phyloP scores from a whole-genome alignment of 1,140 invertebrate species.

The Mylabris phalerata region DNA sequence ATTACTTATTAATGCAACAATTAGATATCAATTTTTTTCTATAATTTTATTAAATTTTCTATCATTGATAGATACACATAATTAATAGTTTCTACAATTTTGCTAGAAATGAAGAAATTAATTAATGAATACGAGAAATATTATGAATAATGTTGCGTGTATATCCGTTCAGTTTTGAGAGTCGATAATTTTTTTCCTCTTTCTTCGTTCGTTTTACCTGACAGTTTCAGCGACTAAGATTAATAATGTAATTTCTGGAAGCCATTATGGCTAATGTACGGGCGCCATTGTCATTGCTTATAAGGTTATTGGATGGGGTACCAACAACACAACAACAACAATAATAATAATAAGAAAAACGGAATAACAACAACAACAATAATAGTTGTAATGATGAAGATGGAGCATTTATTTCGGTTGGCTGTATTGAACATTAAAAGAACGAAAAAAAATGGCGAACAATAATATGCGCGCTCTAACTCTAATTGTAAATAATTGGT shows the following conservation, averaged over 20 bases:
- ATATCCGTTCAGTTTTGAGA: background rate
- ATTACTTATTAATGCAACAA: too few relatives aligned
- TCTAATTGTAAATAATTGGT: too few relatives aligned
- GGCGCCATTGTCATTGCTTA: constrained; percentile 32
- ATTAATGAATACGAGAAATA: background rate
- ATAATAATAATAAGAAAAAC: constrained; percentile 7
- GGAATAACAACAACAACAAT: background rate
- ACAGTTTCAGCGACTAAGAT: constrained; percentile 33
- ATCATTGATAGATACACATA: background rate
- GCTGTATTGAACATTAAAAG: too few relatives aligned
- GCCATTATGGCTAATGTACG: constrained; percentile 30
- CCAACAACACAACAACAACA: background rate
- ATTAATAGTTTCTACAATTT: too few relatives aligned
- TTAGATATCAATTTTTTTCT: too few relatives aligned
- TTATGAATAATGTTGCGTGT: background rate
- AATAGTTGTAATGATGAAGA: too few relatives aligned
- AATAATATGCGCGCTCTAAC: too few relatives aligned
- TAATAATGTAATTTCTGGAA: constrained; percentile 36
- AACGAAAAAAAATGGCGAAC: too few relatives aligned
- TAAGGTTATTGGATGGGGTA: too few relatives aligned
- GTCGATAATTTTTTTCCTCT: constrained; percentile 16
- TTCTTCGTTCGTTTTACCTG: constrained; percentile 21
- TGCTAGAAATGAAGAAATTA: too few relatives aligned
- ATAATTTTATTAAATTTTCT: too few relatives aligned
- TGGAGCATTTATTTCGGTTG: too few relatives aligned